Conservation (phyloP, 1,140 invertebrate species). For the Caerostris extrusa region DNA sequence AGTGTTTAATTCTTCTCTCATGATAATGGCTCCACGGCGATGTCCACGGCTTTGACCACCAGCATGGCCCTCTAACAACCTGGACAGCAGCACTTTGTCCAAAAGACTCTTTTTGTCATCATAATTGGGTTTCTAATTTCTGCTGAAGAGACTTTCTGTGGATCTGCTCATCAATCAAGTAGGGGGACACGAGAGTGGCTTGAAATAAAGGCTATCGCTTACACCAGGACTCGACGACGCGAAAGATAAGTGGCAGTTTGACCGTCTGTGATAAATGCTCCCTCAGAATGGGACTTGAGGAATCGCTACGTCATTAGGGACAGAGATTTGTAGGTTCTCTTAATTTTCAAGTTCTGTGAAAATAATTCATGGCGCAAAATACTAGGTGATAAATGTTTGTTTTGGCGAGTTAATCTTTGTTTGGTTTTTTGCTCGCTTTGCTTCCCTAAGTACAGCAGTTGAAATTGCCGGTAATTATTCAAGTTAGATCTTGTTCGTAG, state of each 20-base stretch:
- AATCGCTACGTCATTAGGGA: background rate
- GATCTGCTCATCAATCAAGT: background rate
- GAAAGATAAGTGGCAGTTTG: background rate
- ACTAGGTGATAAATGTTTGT: too few relatives aligned
- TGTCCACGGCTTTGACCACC: background rate
- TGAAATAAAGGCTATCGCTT: background rate
- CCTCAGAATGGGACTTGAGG: background rate
- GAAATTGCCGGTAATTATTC: too few relatives aligned
- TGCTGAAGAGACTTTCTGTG: background rate
- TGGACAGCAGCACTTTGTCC: background rate
- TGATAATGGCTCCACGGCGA: background rate
- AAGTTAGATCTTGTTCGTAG: too few relatives aligned
- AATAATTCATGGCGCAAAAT: background rate
- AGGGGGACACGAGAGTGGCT: too few relatives aligned
- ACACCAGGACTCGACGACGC: background rate
- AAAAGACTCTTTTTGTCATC: background rate
- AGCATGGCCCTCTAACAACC: background rate
- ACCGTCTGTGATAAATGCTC: background rate
- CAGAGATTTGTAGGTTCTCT: background rate
- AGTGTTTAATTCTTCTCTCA: background rate
- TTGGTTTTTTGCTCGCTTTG: too few relatives aligned
- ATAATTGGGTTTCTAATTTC: conserved; percentile 41
- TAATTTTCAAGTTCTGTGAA: background rate
- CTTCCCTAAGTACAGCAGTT: too few relatives aligned
- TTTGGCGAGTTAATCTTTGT: too few relatives aligned